These are phyloP conservation scores for Amniataba percoides DNA, from an alignment of 2,797 vertebrate species.

Conservation along the genomic window DNA sequence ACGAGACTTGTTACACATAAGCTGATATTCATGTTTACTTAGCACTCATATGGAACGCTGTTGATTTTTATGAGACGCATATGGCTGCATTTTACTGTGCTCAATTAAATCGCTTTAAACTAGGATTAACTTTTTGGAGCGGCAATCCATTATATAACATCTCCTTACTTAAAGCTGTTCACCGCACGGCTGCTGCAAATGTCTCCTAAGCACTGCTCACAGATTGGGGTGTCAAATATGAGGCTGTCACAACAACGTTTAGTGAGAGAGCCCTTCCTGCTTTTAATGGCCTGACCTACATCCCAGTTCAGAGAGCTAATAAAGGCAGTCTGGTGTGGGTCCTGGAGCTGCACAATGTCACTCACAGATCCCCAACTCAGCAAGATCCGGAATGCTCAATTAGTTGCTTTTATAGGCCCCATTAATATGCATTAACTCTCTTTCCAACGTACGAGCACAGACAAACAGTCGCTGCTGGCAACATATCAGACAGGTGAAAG, in stretches of 20 bases:
- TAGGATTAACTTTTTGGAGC: conserved; percentile 77
- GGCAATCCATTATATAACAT: conserved; percentile 61
- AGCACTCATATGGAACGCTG: conserved; percentile 76
- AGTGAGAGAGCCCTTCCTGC: conserved; percentile 88
- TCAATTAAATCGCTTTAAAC: conserved; percentile 82
- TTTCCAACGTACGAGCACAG: conserved; percentile 71
- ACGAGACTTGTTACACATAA: conserved; percentile 63
- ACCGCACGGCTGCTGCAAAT: conserved; percentile 50
- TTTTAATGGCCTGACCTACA: conserved; percentile 97
- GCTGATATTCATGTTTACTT: conserved; percentile 75
- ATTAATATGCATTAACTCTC: conserved; percentile 89
- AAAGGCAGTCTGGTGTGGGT: conserved; percentile 96
- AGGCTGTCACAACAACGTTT: conserved; percentile 81
- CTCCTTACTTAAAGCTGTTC: conserved; percentile 45
- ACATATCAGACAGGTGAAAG: conserved; percentile 55
- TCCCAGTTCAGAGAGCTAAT: conserved; percentile 96
- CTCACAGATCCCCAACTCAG: conserved; percentile 95
- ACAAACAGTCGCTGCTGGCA: conserved; percentile 69
- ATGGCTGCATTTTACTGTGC: conserved; percentile 80
- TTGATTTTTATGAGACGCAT: conserved; percentile 80
- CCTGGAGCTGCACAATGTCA: conserved; percentile 97
- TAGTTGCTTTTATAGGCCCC: conserved; percentile 92
- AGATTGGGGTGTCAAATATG: conserved; percentile 74
- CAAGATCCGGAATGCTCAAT: conserved; percentile 97
- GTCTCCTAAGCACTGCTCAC: conserved; percentile 50